Evolutionary conservation across 1,140 invertebrate species (phyloP), one percentile per base, ranked within the genome.

Genomic region (Drosophila lacertosa): DNA sequence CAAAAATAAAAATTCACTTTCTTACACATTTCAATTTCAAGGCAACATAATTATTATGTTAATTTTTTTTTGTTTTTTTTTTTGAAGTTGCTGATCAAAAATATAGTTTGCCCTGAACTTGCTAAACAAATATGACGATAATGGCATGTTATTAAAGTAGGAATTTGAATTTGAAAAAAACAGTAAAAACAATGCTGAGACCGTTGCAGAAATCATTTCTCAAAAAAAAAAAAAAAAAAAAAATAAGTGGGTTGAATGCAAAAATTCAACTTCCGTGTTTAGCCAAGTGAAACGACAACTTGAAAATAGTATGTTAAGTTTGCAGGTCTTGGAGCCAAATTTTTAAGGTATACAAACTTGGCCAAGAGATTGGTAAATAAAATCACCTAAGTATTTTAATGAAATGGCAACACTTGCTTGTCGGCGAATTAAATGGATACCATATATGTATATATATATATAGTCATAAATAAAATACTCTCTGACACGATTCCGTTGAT

Each of bases 141-240:
- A 89, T 89, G 74, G 82, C 78, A 89, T 67, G 78, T 89, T 76
- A 89, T 89, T 89, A 76, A 67, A 50, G 78, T 63, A 81, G 55
- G 48, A 55, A 63, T 48, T 29, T 32, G 45, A n/a, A n/a, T n/a
- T n/a, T n/a, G n/a, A n/a, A n/a, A n/a, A n/a, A n/a, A n/a, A n/a
- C n/a, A n/a, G n/a, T n/a, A 86, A 65, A 86, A 65, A 80, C 81
- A 86, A 86, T 86, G 81, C 70, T 84, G 80, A 42, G 81, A 78
- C 24, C 51, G 51, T 15, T 26, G 26, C 51, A 54, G 35, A 39
- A 54, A 40, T 26, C 20, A 54, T 54, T 54, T 54, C 51, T 39
- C 51, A 39, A n/a, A 32, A 51, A 51, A 6, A 51, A 50, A 15
- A 24, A 54, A 26, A 50, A 50, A 42, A 15, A 24, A 22, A 16